Evolutionary conservation across 2,113 vertebrate genomes (phyloP), one percentile per base, ranked within the genome.

Genomic region (Nerophis ophidion): DNA sequence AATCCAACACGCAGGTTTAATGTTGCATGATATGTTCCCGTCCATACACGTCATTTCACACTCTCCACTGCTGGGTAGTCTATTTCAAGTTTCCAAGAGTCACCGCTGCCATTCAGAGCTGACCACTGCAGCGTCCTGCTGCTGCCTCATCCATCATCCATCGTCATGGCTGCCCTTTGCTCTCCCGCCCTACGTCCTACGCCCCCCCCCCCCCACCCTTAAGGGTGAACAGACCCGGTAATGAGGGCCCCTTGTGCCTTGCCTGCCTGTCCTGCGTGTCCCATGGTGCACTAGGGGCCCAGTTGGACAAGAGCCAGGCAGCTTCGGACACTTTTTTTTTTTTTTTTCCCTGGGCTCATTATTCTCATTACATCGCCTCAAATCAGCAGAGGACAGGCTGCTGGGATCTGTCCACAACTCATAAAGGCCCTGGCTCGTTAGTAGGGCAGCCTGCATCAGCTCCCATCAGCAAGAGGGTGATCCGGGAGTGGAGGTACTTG

Each of bases 341-440:
- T n/a, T n/a, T 26, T 26, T 26, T 3, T 26, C 2, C 26, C 26
- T 26, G 26, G 26, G 81, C 83, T 90, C 86, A 90, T 91, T 91
- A 91, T 88, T 90, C 82, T 91, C 87, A 89, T 91, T 90, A 89
- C 76, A 57, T 84, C 56, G 59, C 72, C 72, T 90, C 88, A 88
- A 88, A 89, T 91, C 90, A 90, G 76, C 7, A 34, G 62, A 60
- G 79, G 85, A 89, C 88, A 86, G 72, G 86, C 84, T 59, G 82
- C 87, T 89, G 86, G 79, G 86, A 89, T 87, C 87, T 89, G 86
- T 91, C 88, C 85, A 61, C 86, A 86, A 80, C 88, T 89, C 77
- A 79, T 83, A 84, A 88, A 81, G 77, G 79, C 87, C 82, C 63
- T 38, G 33, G 71, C 86, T 90, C 69, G 53, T 90, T 90, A 89